Evolutionary conservation across 2,797 vertebrate genomes (phyloP).

Genomic region (Premnoplex brunnescens): DNA sequence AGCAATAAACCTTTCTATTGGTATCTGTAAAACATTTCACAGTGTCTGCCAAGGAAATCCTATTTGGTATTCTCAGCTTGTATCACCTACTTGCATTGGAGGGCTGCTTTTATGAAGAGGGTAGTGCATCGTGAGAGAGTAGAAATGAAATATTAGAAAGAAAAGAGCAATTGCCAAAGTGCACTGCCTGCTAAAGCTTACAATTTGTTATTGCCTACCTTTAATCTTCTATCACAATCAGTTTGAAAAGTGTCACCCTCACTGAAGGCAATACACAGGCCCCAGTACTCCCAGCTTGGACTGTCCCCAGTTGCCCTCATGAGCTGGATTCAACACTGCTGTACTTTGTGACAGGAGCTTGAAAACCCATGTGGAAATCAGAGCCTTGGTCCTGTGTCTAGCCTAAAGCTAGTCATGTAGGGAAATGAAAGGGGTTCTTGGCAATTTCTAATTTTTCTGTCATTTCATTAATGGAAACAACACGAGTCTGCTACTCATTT

Average conservation of each 20-base stretch:
- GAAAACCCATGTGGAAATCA: not conserved
- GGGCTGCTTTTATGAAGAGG: not conserved
- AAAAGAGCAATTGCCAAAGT: not conserved
- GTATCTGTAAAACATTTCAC: not conserved
- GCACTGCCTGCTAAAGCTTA: not conserved
- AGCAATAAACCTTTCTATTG: conserved; percentile 18
- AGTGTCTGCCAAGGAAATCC: not conserved
- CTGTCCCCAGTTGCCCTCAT: not conserved
- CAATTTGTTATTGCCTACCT: not conserved
- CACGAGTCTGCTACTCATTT: not conserved
- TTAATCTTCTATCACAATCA: not conserved
- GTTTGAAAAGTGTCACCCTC: not conserved
- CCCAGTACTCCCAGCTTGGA: not conserved
- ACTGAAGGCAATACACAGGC: not conserved
- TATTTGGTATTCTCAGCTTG: not conserved
- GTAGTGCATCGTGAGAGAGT: not conserved
- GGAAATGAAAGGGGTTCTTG: not conserved
- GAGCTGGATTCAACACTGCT: not conserved
- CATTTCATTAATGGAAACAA: not conserved
- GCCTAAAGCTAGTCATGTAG: not conserved
- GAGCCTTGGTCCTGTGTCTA: not conserved
- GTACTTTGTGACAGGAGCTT: not conserved
- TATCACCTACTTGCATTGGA: not conserved
- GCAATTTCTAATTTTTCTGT: not conserved
- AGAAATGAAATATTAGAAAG: not conserved